Evolutionary conservation across 1,140 invertebrate species (phyloP).

Genomic region (Maniola jurtina): DNA sequence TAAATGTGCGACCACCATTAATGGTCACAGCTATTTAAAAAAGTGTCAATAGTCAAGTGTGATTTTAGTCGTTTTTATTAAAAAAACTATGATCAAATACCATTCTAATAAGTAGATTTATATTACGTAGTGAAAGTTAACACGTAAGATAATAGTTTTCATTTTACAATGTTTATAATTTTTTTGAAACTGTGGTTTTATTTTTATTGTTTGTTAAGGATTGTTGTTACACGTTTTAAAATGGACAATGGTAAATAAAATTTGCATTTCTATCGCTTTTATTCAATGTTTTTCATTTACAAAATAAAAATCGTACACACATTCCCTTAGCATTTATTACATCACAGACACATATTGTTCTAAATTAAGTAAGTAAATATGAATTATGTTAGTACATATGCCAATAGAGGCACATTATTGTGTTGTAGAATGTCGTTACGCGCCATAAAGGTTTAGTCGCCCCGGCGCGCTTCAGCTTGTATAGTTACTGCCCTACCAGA

Average conservation of each 20-base stretch:
- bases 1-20: too few relatives aligned
- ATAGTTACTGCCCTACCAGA: too few relatives aligned
- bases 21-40: too few relatives aligned
- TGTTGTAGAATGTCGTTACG: too few relatives aligned
- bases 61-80: background rate
- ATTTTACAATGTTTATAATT: slow-evolving; percentile 12
- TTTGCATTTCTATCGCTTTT: slow-evolving; percentile 30
- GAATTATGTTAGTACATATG: slow-evolving; percentile 36
- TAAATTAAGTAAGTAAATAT: slow-evolving; percentile 37
- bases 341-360: slow-evolving; percentile 65
- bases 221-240: slow-evolving; percentile 26
- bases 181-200: background rate
- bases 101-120: slow-evolving; percentile 14
- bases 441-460: too few relatives aligned
- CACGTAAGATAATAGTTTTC: background rate
- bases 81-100: background rate
- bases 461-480: too few relatives aligned
- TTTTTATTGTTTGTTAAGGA: slow-evolving; percentile 18
- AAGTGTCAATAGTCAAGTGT: background rate
- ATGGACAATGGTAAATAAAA: slow-evolving; percentile 23
- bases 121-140: slow-evolving; percentile 5
- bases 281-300: slow-evolving; percentile 14
- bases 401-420: slow-evolving; percentile 16
- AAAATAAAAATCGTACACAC: background rate
- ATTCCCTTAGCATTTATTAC: slow-evolving; percentile 36